Evolutionary conservation across 2,113 vertebrate species (phyloP).

Genomic region (Paracanthobrama guichenoti): DNA sequence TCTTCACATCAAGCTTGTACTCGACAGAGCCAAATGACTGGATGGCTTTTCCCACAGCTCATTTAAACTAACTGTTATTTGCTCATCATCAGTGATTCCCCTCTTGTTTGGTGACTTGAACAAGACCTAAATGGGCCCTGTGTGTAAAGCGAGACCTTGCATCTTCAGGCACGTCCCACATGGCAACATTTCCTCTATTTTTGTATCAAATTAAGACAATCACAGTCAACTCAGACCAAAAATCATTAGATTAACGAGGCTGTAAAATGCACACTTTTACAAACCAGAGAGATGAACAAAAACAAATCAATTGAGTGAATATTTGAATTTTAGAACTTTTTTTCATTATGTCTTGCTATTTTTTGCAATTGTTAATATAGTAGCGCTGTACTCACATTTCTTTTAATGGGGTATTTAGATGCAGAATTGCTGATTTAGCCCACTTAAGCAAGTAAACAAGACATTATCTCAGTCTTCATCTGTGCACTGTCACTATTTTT

Average conservation of each 20-base stretch:
- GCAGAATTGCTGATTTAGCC: background rate
- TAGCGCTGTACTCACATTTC: background rate
- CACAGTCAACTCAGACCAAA: background rate
- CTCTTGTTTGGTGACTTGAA: background rate
- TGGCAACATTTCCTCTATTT: background rate
- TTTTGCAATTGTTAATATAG: background rate
- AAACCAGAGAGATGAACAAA: background rate
- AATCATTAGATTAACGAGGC: background rate
- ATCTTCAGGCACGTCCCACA: background rate
- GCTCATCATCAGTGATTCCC: background rate
- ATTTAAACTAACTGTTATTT: conserved; percentile 4
- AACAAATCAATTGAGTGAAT: background rate
- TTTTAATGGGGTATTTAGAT: background rate
- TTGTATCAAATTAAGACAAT: conserved; percentile 7
- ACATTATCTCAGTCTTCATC: background rate
- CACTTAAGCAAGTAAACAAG: background rate
- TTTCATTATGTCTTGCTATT: background rate
- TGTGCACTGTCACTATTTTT: conserved; percentile 12
- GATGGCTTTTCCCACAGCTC: conserved; percentile 5
- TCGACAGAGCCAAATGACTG: background rate
- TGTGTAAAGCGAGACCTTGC: background rate
- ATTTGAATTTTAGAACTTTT: background rate
- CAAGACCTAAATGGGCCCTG: background rate
- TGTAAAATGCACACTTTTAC: background rate
- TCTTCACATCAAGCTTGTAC: background rate